Percentiles rank a stretch among this genome's conserved stretches.
phyloP scores from a whole-genome alignment of 2,888 invertebrate genomes.

The Siphlonurus alternatus region DNA sequence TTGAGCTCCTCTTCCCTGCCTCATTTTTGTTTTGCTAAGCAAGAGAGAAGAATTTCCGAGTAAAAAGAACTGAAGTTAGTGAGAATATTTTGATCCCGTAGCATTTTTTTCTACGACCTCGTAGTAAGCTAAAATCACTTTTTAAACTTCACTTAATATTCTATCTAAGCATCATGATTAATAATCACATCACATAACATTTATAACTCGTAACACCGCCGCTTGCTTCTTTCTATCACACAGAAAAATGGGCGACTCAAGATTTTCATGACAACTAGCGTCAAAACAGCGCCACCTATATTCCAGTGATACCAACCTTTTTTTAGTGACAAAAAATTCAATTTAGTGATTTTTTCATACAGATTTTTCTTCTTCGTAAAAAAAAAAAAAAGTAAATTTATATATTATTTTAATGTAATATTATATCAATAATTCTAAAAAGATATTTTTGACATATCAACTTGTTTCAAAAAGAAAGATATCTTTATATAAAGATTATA shows the following conservation, averaged over 20 bases:
- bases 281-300: constrained; percentile 3
- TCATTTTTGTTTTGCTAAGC: constrained; percentile 26
- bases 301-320: neutral
- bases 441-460: too few relatives aligned
- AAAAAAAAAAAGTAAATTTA: too few relatives aligned
- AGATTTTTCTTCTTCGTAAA: too few relatives aligned
- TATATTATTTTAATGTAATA: too few relatives aligned
- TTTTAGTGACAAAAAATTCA: neutral
- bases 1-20: constrained; percentile 36
- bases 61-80: neutral
- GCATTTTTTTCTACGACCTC: neutral
- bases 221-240: neutral
- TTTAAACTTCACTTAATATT: too few relatives aligned
- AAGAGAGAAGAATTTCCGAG: neutral
- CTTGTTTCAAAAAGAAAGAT: too few relatives aligned
- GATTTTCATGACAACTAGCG: constrained; percentile 1
- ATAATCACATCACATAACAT: too few relatives aligned
- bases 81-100: neutral
- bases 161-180: too few relatives aligned
- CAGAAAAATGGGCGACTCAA: constrained; percentile 2
- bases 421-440: too few relatives aligned
- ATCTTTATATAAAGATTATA: too few relatives aligned
- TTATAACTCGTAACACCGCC: too few relatives aligned
- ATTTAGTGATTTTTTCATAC: neutral
- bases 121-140: too few relatives aligned